phyloP scores from a whole-genome alignment of 2,797 vertebrate genomes.

The Echiichthys vipera region DNA sequence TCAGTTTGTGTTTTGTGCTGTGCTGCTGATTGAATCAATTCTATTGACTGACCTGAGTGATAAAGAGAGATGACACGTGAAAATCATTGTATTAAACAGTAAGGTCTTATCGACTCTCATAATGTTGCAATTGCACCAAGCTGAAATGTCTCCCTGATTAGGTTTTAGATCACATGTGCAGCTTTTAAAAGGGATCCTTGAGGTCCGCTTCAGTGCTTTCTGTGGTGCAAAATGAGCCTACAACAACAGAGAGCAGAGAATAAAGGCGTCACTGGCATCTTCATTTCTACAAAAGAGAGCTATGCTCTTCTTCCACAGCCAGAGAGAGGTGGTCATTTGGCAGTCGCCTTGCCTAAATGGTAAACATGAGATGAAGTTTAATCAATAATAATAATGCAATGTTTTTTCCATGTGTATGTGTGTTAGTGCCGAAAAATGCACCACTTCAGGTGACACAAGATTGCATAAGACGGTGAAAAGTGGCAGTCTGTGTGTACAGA shows the following conservation, averaged over 20 bases:
- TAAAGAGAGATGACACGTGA: slow-evolving; percentile 78
- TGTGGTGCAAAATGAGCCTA: slow-evolving; percentile 53
- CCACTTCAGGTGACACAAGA: slow-evolving; percentile 55
- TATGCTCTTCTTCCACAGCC: slow-evolving; percentile 23
- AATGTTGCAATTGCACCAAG: slow-evolving; percentile 59
- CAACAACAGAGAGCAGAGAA: slow-evolving; percentile 46
- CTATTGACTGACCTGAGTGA: slow-evolving; percentile 72
- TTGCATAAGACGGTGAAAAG: slow-evolving; percentile 42
- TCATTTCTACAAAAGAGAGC: slow-evolving; percentile 33
- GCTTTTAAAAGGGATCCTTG: slow-evolving; percentile 63
- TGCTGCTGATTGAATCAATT: slow-evolving; percentile 75
- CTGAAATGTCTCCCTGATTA: slow-evolving; percentile 64
- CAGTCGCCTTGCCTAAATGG: slow-evolving; percentile 29
- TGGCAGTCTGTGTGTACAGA: slow-evolving; percentile 34
- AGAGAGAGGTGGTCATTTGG: slow-evolving; percentile 31
- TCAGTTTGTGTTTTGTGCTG: slow-evolving; percentile 53
- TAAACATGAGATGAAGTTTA: slow-evolving; percentile 47
- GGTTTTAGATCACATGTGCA: slow-evolving; percentile 64
- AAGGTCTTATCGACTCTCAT: slow-evolving; percentile 69
- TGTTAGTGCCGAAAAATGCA: slow-evolving; percentile 37
- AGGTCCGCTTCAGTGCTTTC: slow-evolving; percentile 55
- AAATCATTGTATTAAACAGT: slow-evolving; percentile 72
- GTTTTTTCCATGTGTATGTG: slow-evolving; percentile 20
- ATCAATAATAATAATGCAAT: slow-evolving; percentile 33
- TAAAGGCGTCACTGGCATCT: slow-evolving; percentile 22